These are phyloP conservation scores for Orestias chungarensis DNA, from an alignment of 2,797 vertebrate species.

Conservation along the genomic window DNA sequence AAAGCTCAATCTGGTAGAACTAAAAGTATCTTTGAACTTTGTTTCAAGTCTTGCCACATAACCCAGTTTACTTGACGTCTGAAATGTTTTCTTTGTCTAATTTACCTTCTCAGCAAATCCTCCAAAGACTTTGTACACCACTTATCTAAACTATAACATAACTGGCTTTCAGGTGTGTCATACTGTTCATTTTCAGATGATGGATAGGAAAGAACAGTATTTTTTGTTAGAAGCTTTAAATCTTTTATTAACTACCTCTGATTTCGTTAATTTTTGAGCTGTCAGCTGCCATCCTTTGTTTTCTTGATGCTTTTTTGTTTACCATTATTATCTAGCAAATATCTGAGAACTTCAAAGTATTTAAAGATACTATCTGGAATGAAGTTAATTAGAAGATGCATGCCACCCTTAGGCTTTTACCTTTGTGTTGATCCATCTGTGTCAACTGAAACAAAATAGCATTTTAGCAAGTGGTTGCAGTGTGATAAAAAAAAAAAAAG, in stretches of 20 bases:
- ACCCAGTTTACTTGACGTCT: neutral
- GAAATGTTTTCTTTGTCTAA: neutral
- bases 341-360: neutral
- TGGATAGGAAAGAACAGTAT: neutral
- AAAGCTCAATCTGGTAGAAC: neutral
- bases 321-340: no score
- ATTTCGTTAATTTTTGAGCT: neutral
- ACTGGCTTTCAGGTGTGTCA: no score
- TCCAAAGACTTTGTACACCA: neutral
- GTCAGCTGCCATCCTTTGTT: neutral
- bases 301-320: neutral
- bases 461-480: neutral
- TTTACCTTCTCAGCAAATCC: neutral
- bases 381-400: no score
- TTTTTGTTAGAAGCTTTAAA: neutral
- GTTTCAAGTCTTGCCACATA: neutral
- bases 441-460: neutral
- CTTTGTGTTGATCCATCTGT: neutral
- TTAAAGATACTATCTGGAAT: no score
- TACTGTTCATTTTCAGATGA: neutral
- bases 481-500: neutral
- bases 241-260: neutral
- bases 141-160: neutral
- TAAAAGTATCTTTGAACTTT: neutral
- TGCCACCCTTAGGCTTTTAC: neutral